These are phyloP conservation scores for Biston betularia DNA, from an alignment of 2,888 invertebrate genomes.

Conservation along the genomic window DNA sequence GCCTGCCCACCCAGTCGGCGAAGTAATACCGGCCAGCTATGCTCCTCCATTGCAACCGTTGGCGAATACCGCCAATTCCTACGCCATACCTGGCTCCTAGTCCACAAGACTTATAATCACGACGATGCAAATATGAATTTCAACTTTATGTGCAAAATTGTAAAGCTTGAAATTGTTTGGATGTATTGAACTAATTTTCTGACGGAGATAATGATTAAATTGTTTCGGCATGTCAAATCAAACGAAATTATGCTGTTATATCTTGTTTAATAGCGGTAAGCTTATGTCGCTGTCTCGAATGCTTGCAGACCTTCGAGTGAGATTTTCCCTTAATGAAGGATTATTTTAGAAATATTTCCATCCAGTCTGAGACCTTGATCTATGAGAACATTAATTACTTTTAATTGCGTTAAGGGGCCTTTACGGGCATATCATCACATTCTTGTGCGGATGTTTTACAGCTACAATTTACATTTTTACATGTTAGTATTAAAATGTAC, in stretches of 20 bases:
- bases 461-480: background rate
- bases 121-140: constrained; percentile 46
- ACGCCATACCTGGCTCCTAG: constrained; percentile 64
- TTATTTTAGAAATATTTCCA: constrained; percentile 55
- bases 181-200: constrained; percentile 66
- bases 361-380: constrained; percentile 33
- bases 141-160: constrained; percentile 50
- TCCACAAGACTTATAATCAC: constrained; percentile 66
- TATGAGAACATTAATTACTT: constrained; percentile 40
- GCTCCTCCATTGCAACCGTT: constrained; percentile 75
- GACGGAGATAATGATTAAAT: constrained; percentile 83
- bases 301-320: constrained; percentile 67
- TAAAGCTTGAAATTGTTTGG: constrained; percentile 52
- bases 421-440: constrained; percentile 30
- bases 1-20: constrained; percentile 82
- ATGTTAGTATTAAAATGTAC: background rate
- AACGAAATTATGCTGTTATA: constrained; percentile 86
- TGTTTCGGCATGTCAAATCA: constrained; percentile 86
- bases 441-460: constrained; percentile 15
- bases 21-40: constrained; percentile 66
- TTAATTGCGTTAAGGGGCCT: constrained; percentile 6
- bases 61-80: constrained; percentile 86
- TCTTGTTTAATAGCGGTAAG: constrained; percentile 81
- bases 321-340: constrained; percentile 67
- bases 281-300: constrained; percentile 74